Conservation (phyloP, 2,113 vertebrate genomes). For the Casuarius casuarius region DNA sequence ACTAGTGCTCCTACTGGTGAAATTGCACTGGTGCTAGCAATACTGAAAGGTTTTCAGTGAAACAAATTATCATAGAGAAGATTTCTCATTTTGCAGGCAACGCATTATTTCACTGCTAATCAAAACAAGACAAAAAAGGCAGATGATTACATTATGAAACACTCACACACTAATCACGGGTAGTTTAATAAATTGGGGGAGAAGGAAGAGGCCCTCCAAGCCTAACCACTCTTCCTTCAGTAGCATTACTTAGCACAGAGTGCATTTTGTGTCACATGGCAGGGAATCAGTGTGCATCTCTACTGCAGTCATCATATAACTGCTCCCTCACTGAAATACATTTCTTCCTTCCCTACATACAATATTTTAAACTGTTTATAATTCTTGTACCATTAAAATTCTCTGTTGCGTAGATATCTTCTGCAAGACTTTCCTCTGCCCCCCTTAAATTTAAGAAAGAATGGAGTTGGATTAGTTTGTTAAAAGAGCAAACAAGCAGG, state of each 20-base stretch:
- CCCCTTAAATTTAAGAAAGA: background rate
- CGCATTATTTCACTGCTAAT: background rate
- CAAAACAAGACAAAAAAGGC: background rate
- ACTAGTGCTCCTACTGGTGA: background rate
- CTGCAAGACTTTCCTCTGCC: background rate
- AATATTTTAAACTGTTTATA: too few relatives aligned
- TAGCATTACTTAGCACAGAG: background rate
- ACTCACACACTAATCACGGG: background rate
- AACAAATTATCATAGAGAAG: background rate
- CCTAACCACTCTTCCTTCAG: background rate
- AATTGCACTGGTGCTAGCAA: background rate
- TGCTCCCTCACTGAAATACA: background rate
- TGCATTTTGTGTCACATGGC: background rate
- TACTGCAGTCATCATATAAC: background rate
- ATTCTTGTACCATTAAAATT: background rate
- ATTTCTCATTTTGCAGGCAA: background rate
- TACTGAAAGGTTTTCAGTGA: background rate
- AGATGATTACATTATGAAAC: background rate
- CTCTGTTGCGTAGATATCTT: background rate
- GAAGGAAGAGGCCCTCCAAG: background rate
- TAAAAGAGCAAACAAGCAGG: background rate
- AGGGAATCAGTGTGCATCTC: background rate
- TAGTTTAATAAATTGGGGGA: background rate
- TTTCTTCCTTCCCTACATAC: background rate
- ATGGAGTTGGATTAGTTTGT: background rate